Evolutionary conservation across 2,888 invertebrate genomes (phyloP), one percentile per base, ranked within the genome.

Genomic region (Hypomecis atomaria): DNA sequence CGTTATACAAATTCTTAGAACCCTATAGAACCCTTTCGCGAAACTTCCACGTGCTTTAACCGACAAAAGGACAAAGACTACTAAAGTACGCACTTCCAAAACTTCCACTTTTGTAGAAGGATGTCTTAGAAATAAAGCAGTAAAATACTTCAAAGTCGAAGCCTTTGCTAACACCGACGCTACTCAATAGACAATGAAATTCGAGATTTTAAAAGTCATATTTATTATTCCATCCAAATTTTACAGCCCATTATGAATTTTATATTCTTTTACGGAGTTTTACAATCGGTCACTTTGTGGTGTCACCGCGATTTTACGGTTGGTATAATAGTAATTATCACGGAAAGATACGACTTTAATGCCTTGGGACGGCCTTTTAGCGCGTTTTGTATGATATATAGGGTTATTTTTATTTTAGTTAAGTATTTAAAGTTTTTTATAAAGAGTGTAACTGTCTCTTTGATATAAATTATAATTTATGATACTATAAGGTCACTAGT

Each of bases 271-370:
- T 70, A 65, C 65, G 57, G 72, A 59, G 66, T 69, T 74, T 75
- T 76, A 70, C 71, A 70, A 75, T 70, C 66, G 79, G 73, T 80
- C 66, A 59, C 77, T 84, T 82, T 87, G 85, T 85, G 82, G 74
- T 85, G 86, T 84, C 84, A 83, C 82, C 79, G 81, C 79, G 79
- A 84, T 87, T 89, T 88, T 85, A 88, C 86, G 85, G 84, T 81
- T 67, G 67, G 73, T 77, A 71, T 81, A 76, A 74, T 73, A 65
- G 77, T 83, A 78, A 86, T 88, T 84, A 85, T 83, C 76, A 72
- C 65, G 66, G 70, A 73, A 74, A 77, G 77, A 81, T 79, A 75
- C 71, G 72, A 70, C 69, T 63, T 81, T 84, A 81, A 86, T 82
- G 76, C 77, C 67, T 77, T 69, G 69, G 75, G 79, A 75, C 73